Conservation (phyloP, 2,888 invertebrate species). For the Cotesia congregata region DNA sequence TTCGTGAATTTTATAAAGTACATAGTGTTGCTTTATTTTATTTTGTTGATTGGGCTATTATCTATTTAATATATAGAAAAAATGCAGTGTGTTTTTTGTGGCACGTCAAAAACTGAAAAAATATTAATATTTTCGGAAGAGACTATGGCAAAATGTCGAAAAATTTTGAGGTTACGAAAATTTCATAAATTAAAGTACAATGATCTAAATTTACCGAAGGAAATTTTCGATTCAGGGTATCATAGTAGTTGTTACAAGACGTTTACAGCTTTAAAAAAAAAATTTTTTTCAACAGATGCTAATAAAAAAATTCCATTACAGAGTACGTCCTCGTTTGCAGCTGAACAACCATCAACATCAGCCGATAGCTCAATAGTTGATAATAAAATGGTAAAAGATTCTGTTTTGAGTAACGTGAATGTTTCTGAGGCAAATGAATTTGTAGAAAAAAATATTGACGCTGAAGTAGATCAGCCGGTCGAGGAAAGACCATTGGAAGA, state of each 20-base stretch:
- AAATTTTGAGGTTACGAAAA: no score
- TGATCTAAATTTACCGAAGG: not conserved
- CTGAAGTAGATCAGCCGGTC: not conserved
- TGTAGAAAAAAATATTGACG: not conserved
- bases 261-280: conserved; percentile 4
- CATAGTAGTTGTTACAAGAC: conserved; percentile 2
- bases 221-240: not conserved
- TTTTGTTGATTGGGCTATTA: no score
- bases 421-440: not conserved
- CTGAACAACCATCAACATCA: conserved; percentile 4
- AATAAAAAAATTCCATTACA: no score
- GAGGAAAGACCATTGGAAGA: not conserved
- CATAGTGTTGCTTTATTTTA: no score
- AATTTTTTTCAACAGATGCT: not conserved
- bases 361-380: not conserved
- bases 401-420: not conserved
- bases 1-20: no score
- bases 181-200: conserved; percentile 5
- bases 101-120: no score
- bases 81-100: no score
- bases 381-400: not conserved
- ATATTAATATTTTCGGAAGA: no score
- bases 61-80: no score
- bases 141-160: no score
- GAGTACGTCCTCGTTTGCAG: not conserved